Evolutionary conservation across 2,888 invertebrate genomes (phyloP), one percentile per base, ranked within the genome.

Genomic region (Callimorpha dominula): DNA sequence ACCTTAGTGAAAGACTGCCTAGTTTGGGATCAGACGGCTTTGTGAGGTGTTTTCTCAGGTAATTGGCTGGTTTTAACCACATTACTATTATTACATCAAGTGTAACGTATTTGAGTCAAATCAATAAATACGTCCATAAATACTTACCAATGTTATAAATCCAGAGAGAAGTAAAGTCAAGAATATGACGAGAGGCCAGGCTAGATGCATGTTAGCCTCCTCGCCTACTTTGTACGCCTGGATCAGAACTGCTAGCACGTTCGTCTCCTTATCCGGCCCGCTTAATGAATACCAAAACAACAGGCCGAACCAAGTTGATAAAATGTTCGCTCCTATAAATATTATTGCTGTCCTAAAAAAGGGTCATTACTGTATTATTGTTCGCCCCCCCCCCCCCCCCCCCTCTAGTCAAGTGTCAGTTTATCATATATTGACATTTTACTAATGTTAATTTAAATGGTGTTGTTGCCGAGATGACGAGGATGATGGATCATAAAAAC

Each of bases 231-330:
- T 86, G 81, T 93, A 93, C 17, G 88, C 85, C 63, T 90, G 89
- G 9, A 88, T 79, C 0, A 95, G 83, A 12, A 93, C 92, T 0
- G 92, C 91, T 3, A 90, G 79, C 0, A 88, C 79, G 50, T 88
- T 81, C 1, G 85, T 86, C 57, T 90, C 91, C 60, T 86, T 86
- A 0, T 82, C 82, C 6, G 78, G 72, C 8, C 84, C 88, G 4
- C 87, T 86, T n/a, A 93, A 78, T 4, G 86, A 81, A 74, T 86
- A 92, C 95, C 95, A 95, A 74, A 93, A 92, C 40, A 93, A 14
- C 9, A 91, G 74, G 14, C 91, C 88, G 4, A 85, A 72, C 94
- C 94, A 95, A 43, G 88, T 87, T 0, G 89, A 84, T 15, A 89
- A 43, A 1, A 94, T 78, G 68, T 92, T 94, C 1, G 83, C 71